Percentiles rank a stretch among this genome's conserved stretches.
Evolutionary conservation across 2,113 vertebrate species (phyloP).

Genomic region (Piprites chloris): DNA sequence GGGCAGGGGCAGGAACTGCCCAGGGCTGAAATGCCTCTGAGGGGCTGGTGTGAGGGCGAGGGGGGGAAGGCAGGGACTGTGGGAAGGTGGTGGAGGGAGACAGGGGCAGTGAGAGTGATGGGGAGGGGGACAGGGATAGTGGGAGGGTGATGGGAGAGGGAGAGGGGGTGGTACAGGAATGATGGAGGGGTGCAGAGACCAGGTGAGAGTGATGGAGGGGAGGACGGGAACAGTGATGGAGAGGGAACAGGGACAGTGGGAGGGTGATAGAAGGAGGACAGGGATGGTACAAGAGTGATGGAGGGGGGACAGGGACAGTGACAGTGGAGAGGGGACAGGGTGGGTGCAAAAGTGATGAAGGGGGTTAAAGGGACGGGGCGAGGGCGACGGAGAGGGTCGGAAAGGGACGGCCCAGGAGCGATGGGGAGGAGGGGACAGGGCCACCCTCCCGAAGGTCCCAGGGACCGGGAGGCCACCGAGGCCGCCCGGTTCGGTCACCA

Average conservation of each 20-base stretch:
- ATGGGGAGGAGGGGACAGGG: background rate
- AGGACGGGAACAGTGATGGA: background rate
- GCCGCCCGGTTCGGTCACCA: background rate
- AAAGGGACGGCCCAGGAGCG: background rate
- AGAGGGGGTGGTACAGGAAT: background rate
- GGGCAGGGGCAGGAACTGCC: background rate
- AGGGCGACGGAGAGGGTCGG: background rate
- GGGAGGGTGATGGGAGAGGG: background rate
- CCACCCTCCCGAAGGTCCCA: background rate
- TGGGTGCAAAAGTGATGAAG: background rate
- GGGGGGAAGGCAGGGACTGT: background rate
- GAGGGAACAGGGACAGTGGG: background rate
- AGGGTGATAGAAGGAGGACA: no score
- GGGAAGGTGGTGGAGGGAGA: background rate
- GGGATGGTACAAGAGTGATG: background rate
- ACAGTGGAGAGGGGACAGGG: background rate
- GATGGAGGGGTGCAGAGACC: background rate
- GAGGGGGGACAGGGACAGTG: background rate
- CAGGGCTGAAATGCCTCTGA: accelerated
- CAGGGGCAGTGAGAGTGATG: accelerated
- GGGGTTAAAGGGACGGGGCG: background rate
- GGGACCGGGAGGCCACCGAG: background rate
- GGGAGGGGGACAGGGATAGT: background rate
- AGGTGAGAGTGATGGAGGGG: background rate
- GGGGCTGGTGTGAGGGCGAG: background rate